phyloP scores from a whole-genome alignment of 2,113 vertebrate genomes.

The Gavialis gangeticus region DNA sequence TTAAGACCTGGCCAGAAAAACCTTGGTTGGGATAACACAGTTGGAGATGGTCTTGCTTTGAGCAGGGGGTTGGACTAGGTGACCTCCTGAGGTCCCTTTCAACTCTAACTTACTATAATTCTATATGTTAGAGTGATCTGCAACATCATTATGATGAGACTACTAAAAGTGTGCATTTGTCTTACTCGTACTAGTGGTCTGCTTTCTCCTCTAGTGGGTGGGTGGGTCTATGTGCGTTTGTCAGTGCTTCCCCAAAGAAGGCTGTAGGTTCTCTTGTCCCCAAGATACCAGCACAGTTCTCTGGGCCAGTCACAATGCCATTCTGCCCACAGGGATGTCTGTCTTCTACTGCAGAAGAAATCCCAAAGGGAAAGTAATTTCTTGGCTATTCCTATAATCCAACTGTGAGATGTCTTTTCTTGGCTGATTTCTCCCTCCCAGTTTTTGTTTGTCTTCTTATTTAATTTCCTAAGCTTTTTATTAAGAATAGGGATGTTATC shows the following conservation, averaged over 20 bases:
- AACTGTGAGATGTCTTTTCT: background rate
- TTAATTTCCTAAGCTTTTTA: background rate
- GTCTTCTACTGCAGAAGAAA: background rate
- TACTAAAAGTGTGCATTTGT: no score
- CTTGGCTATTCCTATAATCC: background rate
- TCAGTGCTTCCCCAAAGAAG: background rate
- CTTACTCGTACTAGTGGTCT: background rate
- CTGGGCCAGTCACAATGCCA: background rate
- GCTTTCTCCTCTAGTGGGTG: background rate
- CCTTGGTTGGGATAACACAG: no score
- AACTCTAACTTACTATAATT: no score
- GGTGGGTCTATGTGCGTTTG: background rate
- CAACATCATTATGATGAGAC: no score
- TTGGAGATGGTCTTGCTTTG: no score
- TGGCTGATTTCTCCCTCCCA: background rate
- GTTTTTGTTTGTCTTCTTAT: background rate
- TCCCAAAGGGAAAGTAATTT: constrained; percentile 30
- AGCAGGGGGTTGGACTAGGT: no score
- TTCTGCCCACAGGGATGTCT: background rate
- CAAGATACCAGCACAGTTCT: background rate
- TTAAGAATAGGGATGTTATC: background rate
- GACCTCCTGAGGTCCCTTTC: no score
- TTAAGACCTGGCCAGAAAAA: no score
- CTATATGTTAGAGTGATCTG: no score
- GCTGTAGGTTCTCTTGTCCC: background rate